phyloP scores from a whole-genome alignment of 23 tunicate species.

The Phallusia fumigata region DNA sequence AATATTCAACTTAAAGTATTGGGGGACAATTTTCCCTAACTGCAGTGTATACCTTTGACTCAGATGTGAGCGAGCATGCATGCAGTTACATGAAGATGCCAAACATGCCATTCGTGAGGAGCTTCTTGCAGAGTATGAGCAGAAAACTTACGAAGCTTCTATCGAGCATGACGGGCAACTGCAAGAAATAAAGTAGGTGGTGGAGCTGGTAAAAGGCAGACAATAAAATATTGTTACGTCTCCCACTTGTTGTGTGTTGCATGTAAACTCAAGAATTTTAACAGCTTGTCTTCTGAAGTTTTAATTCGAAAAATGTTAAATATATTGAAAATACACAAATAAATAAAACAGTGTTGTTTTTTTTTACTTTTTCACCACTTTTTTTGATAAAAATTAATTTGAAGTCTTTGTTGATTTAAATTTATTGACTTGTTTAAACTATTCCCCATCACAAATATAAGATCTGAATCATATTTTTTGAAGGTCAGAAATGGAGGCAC shows the following conservation, averaged over 20 bases:
- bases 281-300: neutral
- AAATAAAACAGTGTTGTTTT: neutral
- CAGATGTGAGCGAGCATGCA: constrained; percentile 90
- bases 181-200: constrained; percentile 45
- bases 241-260: too few relatives aligned
- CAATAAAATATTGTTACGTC: too few relatives aligned
- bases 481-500: constrained; percentile 36
- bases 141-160: constrained; percentile 64
- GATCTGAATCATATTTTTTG: neutral
- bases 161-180: constrained; percentile 71
- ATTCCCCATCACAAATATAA: neutral
- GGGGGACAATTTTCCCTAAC: too few relatives aligned
- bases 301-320: neutral
- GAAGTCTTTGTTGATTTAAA: neutral
- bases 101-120: constrained; percentile 79
- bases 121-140: constrained; percentile 72
- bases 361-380: too few relatives aligned
- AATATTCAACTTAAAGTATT: too few relatives aligned
- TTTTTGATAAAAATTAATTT: too few relatives aligned
- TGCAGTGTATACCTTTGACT: too few relatives aligned
- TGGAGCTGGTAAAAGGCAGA: too few relatives aligned
- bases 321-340: neutral
- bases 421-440: neutral
- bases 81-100: constrained; percentile 85
- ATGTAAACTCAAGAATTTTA: too few relatives aligned